These are phyloP conservation scores for Furcula furcula DNA, from an alignment of 2,888 invertebrate genomes.

Conservation along the genomic window DNA sequence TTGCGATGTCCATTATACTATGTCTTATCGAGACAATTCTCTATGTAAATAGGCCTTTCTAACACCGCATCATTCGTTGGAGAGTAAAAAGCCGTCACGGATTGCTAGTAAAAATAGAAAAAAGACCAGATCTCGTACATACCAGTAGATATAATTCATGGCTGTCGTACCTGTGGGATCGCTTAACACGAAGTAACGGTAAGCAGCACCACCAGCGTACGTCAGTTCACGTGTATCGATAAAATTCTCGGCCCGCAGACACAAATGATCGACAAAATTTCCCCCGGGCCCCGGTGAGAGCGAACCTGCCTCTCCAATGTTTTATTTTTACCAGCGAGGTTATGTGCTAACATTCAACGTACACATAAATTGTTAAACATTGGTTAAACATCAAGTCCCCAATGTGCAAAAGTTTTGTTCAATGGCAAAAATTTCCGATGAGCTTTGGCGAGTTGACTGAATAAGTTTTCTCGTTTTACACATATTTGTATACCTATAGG, in stretches of 20 bases:
- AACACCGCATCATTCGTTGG: no score
- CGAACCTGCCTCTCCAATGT: slow-evolving; percentile 35
- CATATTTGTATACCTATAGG: no score
- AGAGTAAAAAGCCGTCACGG: no score
- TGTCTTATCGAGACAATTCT: no score
- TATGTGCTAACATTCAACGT: slow-evolving; percentile 37
- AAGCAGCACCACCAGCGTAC: slow-evolving; percentile 28
- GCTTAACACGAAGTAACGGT: slow-evolving; percentile 20
- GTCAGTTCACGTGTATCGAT: slow-evolving; percentile 38
- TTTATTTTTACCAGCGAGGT: slow-evolving; percentile 42
- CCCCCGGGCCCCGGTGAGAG: slow-evolving; percentile 36
- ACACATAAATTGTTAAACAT: slow-evolving; percentile 42
- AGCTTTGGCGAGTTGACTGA: slow-evolving; percentile 18
- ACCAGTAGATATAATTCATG: slow-evolving; percentile 2
- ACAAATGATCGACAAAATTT: slow-evolving; percentile 54
- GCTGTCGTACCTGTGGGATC: slow-evolving; percentile 12
- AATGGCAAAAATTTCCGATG: slow-evolving; percentile 49
- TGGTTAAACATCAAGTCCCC: slow-evolving; percentile 39
- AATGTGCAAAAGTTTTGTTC: slow-evolving; percentile 30
- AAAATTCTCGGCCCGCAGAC: slow-evolving; percentile 43
- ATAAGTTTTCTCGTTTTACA: no score
- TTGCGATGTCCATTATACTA: no score
- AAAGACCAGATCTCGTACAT: no score
- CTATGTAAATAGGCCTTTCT: no score
- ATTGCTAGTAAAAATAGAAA: no score